Conservation (phyloP, 2,797 vertebrate species). For the Macropodus opercularis region DNA sequence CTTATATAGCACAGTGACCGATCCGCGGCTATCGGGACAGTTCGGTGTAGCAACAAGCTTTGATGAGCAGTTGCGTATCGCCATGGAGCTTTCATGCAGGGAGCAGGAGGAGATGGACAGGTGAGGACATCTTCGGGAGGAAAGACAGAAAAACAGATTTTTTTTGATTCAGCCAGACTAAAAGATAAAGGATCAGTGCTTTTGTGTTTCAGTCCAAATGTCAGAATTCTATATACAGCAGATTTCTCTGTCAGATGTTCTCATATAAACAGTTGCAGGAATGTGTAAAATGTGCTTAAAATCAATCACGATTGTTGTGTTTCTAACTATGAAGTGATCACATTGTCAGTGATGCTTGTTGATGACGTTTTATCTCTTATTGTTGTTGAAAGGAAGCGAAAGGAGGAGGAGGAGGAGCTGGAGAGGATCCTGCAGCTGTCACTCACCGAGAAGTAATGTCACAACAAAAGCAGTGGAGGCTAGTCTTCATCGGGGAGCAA, state of each 20-base stretch:
- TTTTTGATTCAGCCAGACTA: not conserved
- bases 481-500: conserved; percentile 59
- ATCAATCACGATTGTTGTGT: not conserved
- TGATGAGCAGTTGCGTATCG: conserved; percentile 91
- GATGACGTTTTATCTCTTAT: conserved; percentile 5
- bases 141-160: no score
- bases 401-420: conserved; percentile 91
- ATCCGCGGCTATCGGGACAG: conserved; percentile 65
- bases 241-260: not conserved
- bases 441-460: conserved; percentile 91
- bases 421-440: conserved; percentile 92
- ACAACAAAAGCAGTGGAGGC: conserved; percentile 31
- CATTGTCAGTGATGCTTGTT: not conserved
- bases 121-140: conserved; percentile 47
- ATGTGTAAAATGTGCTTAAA: no score
- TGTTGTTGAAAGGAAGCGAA: conserved; percentile 73
- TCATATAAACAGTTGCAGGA: not conserved
- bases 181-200: no score
- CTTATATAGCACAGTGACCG: conserved; percentile 70
- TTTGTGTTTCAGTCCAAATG: no score
- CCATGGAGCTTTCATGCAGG: conserved; percentile 90
- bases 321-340: not conserved
- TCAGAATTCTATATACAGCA: no score
- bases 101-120: conserved; percentile 91
- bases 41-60: conserved; percentile 81